phyloP scores from a whole-genome alignment of 2,113 vertebrate species.

The Tylochromis polylepis region DNA sequence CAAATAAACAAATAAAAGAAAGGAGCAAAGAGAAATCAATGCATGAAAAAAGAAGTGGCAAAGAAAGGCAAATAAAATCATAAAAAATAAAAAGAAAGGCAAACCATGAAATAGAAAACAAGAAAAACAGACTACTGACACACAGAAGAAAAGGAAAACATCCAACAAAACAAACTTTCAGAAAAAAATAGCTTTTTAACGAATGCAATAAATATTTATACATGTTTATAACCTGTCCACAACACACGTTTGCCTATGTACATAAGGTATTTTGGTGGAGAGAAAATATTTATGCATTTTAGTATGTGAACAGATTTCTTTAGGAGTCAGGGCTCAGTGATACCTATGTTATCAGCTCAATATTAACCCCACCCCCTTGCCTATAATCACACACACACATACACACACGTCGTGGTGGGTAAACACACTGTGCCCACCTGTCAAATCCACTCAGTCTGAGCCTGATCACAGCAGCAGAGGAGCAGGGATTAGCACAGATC shows the following conservation, averaged over 20 bases:
- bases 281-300: not conserved
- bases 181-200: not conserved
- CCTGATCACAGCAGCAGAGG: not conserved
- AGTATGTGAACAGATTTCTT: not conserved
- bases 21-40: conserved; percentile 29
- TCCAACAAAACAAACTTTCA: not conserved
- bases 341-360: not conserved
- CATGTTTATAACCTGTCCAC: not conserved
- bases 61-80: not conserved
- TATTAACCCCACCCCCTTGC: not conserved
- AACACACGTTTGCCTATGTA: not conserved
- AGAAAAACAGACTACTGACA: not conserved
- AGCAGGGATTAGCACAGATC: not conserved
- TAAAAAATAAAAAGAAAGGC: not conserved
- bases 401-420: not conserved
- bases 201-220: not conserved
- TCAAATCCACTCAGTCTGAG: not conserved
- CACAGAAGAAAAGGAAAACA: not conserved
- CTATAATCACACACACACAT: not conserved
- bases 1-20: not conserved
- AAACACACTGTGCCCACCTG: not conserved
- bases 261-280: not conserved
- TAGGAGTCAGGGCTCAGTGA: not conserved
- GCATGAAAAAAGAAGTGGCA: not conserved
- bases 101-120: not conserved